Evolutionary conservation across 2,888 invertebrate species (phyloP).

Genomic region (Volucella bombylans): DNA sequence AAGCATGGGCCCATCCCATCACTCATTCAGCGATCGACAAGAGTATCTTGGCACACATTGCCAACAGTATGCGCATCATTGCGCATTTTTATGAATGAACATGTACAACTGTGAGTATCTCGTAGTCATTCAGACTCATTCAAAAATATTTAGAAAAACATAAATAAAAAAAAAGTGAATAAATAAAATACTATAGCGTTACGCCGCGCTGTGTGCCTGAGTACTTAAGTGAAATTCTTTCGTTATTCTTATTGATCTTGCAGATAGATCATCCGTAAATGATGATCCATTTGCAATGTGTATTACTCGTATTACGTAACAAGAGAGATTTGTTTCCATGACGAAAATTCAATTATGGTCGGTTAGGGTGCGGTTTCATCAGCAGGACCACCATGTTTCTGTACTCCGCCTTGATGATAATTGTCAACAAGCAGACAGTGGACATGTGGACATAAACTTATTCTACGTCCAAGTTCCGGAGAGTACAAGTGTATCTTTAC

Average conservation of each 20-base stretch:
- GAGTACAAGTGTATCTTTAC: constrained; percentile 1
- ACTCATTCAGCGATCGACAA: constrained; percentile 16
- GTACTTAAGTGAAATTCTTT: constrained; percentile 34
- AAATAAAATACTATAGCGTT: constrained; percentile 10
- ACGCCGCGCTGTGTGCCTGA: constrained; percentile 25
- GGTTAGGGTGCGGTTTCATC: constrained; percentile 28
- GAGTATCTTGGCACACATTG: constrained; percentile 13
- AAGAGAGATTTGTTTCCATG: constrained; percentile 18
- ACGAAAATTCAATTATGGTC: background rate
- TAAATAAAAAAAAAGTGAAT: constrained; percentile 7
- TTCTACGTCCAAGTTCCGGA: background rate
- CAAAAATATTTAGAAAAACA: constrained; percentile 12
- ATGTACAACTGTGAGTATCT: constrained; percentile 5
- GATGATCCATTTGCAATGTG: constrained; percentile 26
- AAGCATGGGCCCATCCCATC: constrained; percentile 37
- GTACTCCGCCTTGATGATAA: background rate
- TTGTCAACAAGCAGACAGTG: constrained; percentile 2
- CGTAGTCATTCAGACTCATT: constrained; percentile 16
- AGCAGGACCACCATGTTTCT: constrained; percentile 4
- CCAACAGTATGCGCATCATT: constrained; percentile 13
- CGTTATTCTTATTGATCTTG: constrained; percentile 5
- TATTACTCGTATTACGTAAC: constrained; percentile 37
- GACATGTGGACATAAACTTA: constrained; percentile 12
- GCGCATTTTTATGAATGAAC: constrained; percentile 56
- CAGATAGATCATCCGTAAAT: background rate